Base-by-base conservation (phyloP, 1,140 invertebrate genomes). In the Ostrea denselamellosa region DNA sequence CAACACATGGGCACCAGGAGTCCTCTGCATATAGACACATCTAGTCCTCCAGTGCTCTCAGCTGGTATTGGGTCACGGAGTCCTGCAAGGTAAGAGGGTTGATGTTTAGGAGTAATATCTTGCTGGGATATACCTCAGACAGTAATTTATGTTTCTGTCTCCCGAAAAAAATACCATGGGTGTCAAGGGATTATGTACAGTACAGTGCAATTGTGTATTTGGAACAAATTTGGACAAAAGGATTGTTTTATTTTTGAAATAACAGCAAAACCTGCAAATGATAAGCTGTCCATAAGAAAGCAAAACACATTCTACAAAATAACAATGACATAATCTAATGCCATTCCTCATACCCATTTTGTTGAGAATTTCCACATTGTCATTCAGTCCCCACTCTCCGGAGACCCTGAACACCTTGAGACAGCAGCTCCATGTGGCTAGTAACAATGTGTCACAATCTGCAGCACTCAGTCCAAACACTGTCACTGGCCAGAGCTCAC, bases 401-500 rank as follows among this genome's bases (percentile, higher is more conserved):
- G 91, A 92, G 25, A 93, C 91, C 53, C 89, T 94, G 86, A 93
- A 94, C 91, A 92, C 91, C 22, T 89, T 94, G 68, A 83, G 93
- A 54, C 92, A 93, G 65, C 93, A 94, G 87, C 90, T 93, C 54
- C 90, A 91, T 58, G 90, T 92, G 25, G 92, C 92, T 65, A 92
- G 92, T 88, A 86, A 77, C 71, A 92, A 92, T 91, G 91, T 92
- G 28, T 90, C 87, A 89, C 90, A 90, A 84, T 91, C 93, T 17
- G 87, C 93, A 2, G 90, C 89, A 53, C 91, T 91, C 58, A 91
- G 91, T 51, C 89, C 93, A 17, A 94, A 92, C 91, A 95, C 92
- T n/a, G 92, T 92, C 89, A 95, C 93, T 62, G 94, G 95, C 85
- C 95, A 95, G 87, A 95, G 94, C 89, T 95, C 97, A 62, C 96